These are phyloP conservation scores for Elymnias hypermnestra DNA, from an alignment of 1,140 invertebrate genomes.

Conservation along the genomic window DNA sequence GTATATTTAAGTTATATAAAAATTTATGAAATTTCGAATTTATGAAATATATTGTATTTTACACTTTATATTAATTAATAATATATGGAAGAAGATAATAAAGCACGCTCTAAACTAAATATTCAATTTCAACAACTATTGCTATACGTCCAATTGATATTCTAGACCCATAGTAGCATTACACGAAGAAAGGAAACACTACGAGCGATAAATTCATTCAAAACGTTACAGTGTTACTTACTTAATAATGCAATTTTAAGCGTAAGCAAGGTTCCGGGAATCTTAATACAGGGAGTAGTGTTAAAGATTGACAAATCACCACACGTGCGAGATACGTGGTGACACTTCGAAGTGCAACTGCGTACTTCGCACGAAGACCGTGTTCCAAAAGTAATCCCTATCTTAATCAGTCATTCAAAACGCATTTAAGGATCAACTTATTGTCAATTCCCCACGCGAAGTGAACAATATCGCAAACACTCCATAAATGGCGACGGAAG, in stretches of 20 bases:
- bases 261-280: neutral
- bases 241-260: neutral
- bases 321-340: constrained; percentile 1
- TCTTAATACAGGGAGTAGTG: neutral
- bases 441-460: constrained; percentile 19
- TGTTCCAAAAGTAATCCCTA: constrained; percentile 15
- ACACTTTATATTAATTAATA: no score
- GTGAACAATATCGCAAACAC: constrained; percentile 20
- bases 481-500: constrained; percentile 15
- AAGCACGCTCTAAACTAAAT: no score
- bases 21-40: no score
- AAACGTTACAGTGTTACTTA: no score
- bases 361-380: constrained; percentile 8
- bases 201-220: no score
- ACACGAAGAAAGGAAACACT: no score
- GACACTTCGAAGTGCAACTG: neutral
- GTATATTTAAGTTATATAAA: no score
- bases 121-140: no score
- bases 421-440: constrained; percentile 24
- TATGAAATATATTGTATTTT: no score
- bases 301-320: neutral
- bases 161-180: no score
- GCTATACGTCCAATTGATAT: no score
- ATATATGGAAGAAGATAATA: no score
- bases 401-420: constrained; percentile 25